A percentile compares a stretch with the other conserved stretches of the same genome.
Conservation (phyloP, 2,797 vertebrate species). For the Danio aesculapii region DNA sequence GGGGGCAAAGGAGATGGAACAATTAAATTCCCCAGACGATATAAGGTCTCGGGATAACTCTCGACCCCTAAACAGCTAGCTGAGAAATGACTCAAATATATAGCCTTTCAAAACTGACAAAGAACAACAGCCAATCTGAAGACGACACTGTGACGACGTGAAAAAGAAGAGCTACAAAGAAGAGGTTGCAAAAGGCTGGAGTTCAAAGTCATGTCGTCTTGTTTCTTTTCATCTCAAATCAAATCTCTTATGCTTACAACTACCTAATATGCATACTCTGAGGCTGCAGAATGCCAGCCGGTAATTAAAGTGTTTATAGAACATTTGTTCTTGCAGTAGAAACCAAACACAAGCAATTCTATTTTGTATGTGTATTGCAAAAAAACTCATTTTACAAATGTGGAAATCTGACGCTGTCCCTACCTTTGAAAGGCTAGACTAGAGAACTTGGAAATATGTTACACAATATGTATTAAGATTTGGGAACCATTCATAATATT, state of each 20-base stretch:
- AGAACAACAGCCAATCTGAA: not conserved
- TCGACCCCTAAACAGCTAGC: conserved; percentile 79
- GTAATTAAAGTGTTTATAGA: not conserved
- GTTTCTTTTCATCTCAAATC: not conserved
- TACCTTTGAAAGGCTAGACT: too few relatives aligned
- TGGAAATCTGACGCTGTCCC: too few relatives aligned
- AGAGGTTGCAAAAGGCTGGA: not conserved
- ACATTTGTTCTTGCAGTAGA: too few relatives aligned
- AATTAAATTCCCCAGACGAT: conserved; percentile 93
- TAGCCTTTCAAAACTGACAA: not conserved
- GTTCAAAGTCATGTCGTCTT: not conserved
- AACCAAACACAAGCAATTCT: too few relatives aligned
- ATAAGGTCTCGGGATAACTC: conserved; percentile 81
- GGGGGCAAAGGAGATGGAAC: conserved; percentile 83
- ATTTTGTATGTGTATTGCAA: too few relatives aligned
- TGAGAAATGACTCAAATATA: conserved; percentile 3
- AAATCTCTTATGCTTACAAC: not conserved
- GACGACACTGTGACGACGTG: not conserved
- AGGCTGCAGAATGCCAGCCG: not conserved
- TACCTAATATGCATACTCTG: not conserved
- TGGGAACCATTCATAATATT: too few relatives aligned
- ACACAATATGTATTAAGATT: too few relatives aligned
- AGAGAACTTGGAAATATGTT: too few relatives aligned
- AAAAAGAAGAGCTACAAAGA: not conserved
- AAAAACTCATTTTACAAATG: too few relatives aligned